A percentile compares a stretch with the other conserved stretches of the same genome.
These are phyloP conservation scores for Drosophila azteca DNA, from an alignment of 1,140 invertebrate species.

Conservation along the genomic window DNA sequence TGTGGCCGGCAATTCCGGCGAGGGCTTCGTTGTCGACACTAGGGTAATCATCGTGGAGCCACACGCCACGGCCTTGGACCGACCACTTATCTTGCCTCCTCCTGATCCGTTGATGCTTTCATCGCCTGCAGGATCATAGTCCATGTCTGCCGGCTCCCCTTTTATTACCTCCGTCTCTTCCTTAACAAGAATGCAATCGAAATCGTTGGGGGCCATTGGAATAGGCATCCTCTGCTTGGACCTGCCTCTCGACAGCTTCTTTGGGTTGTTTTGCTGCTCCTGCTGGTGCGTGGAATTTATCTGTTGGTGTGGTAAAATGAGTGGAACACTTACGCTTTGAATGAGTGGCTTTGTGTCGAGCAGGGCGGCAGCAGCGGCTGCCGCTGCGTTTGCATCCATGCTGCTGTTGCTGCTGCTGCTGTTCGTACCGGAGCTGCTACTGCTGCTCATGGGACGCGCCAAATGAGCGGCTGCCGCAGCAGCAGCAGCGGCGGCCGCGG, in stretches of 20 bases:
- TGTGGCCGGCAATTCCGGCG: slow-evolving; percentile 51
- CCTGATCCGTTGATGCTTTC: not conserved
- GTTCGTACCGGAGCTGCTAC: slow-evolving; percentile 86
- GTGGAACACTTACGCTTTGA: slow-evolving; percentile 81
- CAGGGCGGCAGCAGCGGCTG: slow-evolving; percentile 65
- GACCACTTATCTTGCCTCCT: slow-evolving; percentile 39
- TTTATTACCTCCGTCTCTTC: not conserved
- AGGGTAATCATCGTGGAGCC: slow-evolving; percentile 60
- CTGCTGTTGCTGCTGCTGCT: slow-evolving; percentile 81
- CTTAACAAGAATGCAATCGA: slow-evolving; percentile 19
- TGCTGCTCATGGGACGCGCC: slow-evolving; percentile 86
- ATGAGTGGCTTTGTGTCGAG: slow-evolving; percentile 84
- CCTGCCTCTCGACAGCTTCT: slow-evolving; percentile 3
- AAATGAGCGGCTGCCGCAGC: slow-evolving; percentile 76
- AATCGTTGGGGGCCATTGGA: too few species aligned
- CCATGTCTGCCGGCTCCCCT: too few species aligned
- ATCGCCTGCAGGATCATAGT: too few species aligned
- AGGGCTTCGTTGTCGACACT: slow-evolving; percentile 48
- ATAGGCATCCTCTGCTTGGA: too few species aligned
- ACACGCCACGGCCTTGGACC: slow-evolving; percentile 58
- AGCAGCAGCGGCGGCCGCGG: slow-evolving; percentile 84
- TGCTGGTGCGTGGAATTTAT: slow-evolving; percentile 1
- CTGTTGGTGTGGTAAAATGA: slow-evolving; percentile 1
- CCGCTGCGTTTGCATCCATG: slow-evolving; percentile 68
- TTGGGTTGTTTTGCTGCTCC: not conserved